Conservation (phyloP, 2,113 vertebrate genomes). For the Coreoperca whiteheadi region DNA sequence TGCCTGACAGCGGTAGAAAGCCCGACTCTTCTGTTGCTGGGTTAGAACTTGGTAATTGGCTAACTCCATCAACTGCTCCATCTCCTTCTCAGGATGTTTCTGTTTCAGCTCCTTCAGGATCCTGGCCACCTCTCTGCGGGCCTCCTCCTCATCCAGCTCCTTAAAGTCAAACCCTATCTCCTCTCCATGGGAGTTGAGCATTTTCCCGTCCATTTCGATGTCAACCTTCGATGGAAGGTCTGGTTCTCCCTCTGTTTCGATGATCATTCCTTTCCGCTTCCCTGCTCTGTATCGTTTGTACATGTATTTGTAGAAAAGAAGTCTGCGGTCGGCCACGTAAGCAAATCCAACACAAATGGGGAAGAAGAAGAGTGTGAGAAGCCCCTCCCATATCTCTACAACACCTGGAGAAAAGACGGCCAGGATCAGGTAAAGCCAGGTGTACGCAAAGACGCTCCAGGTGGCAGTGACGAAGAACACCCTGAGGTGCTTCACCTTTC, state of each 20-base stretch:
- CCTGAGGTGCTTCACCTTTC: slow-evolving; percentile 94
- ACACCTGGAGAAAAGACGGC: slow-evolving; percentile 93
- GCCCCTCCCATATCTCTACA: slow-evolving; percentile 97
- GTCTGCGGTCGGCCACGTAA: slow-evolving; percentile 94
- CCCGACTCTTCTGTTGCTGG: slow-evolving; percentile 95
- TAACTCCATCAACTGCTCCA: slow-evolving; percentile 92
- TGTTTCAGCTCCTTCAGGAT: slow-evolving; percentile 96
- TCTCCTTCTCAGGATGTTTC: slow-evolving; percentile 95
- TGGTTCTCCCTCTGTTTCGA: slow-evolving; percentile 94
- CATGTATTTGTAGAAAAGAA: slow-evolving; percentile 97
- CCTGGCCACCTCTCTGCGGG: slow-evolving; percentile 90
- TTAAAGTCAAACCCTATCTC: slow-evolving; percentile 85
- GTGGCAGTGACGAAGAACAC: slow-evolving; percentile 97
- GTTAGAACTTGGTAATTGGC: slow-evolving; percentile 93
- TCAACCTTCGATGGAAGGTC: slow-evolving; percentile 88
- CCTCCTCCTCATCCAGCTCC: slow-evolving; percentile 92
- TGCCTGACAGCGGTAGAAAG: slow-evolving; percentile 96
- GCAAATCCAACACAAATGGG: slow-evolving; percentile 95
- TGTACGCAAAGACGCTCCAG: slow-evolving; percentile 98
- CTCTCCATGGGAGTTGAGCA: slow-evolving; percentile 88
- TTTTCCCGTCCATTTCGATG: slow-evolving; percentile 93
- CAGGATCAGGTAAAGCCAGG: slow-evolving; percentile 97
- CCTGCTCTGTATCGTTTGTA: slow-evolving; percentile 94
- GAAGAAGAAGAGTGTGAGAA: slow-evolving; percentile 97
- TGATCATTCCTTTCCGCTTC: slow-evolving; percentile 93